A percentile compares a stretch with the other conserved stretches of the same genome.
Conservation (phyloP, 53 echinoderm and acorn worm genomes). For the Holothuria leucospilota region DNA sequence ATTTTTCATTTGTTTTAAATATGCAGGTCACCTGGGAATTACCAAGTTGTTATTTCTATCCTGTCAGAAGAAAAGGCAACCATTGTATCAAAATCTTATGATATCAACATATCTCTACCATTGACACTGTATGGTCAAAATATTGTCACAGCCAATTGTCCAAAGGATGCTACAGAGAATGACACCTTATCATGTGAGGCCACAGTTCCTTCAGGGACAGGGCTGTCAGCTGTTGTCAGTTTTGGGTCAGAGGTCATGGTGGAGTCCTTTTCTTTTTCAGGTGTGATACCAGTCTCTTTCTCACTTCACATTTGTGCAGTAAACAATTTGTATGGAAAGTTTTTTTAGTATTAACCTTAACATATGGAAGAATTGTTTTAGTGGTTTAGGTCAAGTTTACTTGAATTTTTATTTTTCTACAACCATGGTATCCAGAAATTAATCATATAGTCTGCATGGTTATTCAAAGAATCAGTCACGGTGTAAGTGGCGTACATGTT, state of each 20-base stretch:
- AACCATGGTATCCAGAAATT: too few species aligned
- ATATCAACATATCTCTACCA: neutral
- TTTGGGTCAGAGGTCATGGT: neutral
- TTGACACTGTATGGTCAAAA: constrained; percentile 5
- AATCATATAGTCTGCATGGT: too few species aligned
- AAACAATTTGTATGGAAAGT: too few species aligned
- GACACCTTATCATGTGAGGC: constrained; percentile 10
- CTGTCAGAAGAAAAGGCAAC: neutral
- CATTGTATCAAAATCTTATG: constrained; percentile 27
- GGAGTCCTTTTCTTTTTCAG: constrained; percentile 12
- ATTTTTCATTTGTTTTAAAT: too few species aligned
- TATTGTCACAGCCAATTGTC: neutral
- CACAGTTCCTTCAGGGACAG: constrained; percentile 23
- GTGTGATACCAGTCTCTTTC: neutral
- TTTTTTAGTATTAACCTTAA: too few species aligned
- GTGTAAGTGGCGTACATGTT: too few species aligned
- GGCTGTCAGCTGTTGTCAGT: neutral
- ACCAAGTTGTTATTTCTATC: neutral
- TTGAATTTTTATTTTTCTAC: too few species aligned
- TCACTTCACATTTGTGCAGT: too few species aligned
- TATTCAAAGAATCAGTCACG: too few species aligned
- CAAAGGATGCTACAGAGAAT: constrained; percentile 8
- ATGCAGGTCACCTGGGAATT: neutral
- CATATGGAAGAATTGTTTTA: too few species aligned
- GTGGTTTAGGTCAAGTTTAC: too few species aligned